Percentiles rank a stretch among this genome's conserved stretches.
Evolutionary conservation across 2,113 vertebrate species (phyloP).

Genomic region (Elachura formosa): DNA sequence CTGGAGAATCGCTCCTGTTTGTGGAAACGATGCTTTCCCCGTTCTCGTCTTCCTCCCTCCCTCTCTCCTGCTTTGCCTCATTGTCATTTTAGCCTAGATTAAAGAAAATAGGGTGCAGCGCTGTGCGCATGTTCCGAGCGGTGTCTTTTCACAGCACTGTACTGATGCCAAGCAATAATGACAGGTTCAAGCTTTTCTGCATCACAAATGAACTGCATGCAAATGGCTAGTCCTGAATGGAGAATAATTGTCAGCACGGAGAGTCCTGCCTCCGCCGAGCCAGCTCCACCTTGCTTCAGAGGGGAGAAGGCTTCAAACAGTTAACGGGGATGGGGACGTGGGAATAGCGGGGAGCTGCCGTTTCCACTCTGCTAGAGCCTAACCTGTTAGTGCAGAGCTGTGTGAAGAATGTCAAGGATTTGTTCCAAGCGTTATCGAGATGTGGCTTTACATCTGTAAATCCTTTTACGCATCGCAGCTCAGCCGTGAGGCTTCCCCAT

Average conservation of each 20-base stretch:
- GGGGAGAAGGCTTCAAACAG: conserved; percentile 7
- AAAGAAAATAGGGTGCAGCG: conserved; percentile 39
- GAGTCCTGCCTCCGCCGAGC: neutral
- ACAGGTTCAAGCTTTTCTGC: conserved; percentile 75
- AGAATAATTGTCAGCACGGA: conserved; percentile 60
- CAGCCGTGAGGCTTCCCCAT: conserved; percentile 56
- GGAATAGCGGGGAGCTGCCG: conserved; percentile 46
- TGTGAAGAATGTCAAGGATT: conserved; percentile 63
- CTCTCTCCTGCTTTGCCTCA: neutral
- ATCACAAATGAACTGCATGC: conserved; percentile 73
- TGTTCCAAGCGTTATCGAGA: conserved; percentile 64
- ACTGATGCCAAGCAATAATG: conserved; percentile 74
- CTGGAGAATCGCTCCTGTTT: neutral
- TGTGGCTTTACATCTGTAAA: conserved; percentile 66
- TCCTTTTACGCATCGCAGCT: conserved; percentile 67
- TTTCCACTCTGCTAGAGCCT: conserved; percentile 59
- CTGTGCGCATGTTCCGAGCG: conserved; percentile 45
- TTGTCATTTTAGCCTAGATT: conserved; percentile 55
- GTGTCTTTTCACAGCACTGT: conserved; percentile 46
- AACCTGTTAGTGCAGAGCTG: conserved; percentile 67
- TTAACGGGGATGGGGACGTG: neutral
- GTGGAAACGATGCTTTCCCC: neutral
- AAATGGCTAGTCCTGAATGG: conserved; percentile 71
- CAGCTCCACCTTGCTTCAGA: neutral
- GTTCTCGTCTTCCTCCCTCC: neutral